phyloP scores from a whole-genome alignment of 1,140 invertebrate genomes.

The Bombus terrestris region DNA sequence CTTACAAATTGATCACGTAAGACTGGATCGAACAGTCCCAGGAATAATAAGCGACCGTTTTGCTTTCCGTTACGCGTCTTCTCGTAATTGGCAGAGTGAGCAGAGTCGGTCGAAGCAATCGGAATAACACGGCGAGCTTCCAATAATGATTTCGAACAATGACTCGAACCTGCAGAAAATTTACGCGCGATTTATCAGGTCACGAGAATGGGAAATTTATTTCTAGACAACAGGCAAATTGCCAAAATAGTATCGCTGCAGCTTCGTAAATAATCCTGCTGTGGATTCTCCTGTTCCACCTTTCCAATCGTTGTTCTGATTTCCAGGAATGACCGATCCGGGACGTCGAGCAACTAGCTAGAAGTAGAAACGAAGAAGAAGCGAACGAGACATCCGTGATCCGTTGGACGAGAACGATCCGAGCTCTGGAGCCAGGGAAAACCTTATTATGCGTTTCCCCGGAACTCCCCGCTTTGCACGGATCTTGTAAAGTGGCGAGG shows the following conservation, averaged over 20 bases:
- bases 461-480: constrained; percentile 50
- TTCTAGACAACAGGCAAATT: constrained; percentile 4
- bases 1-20: constrained; percentile 63
- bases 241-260: constrained; percentile 10
- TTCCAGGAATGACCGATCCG: neutral
- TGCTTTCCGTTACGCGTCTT: neutral
- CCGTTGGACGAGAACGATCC: constrained; percentile 1
- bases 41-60: constrained; percentile 14
- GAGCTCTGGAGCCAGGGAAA: constrained; percentile 28
- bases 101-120: no score
- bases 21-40: constrained; percentile 17
- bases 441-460: constrained; percentile 60
- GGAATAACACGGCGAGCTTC: no score
- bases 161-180: neutral
- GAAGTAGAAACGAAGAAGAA: neutral
- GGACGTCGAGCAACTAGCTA: neutral
- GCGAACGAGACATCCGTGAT: neutral
- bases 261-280: neutral
- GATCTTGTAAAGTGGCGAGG: constrained; percentile 64
- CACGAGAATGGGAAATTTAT: constrained; percentile 2
- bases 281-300: neutral
- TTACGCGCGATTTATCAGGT: constrained; percentile 19
- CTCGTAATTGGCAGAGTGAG: no score
- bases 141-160: neutral
- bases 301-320: neutral